phyloP scores from a whole-genome alignment of 2,888 invertebrate species.

The Lymantria dispar region DNA sequence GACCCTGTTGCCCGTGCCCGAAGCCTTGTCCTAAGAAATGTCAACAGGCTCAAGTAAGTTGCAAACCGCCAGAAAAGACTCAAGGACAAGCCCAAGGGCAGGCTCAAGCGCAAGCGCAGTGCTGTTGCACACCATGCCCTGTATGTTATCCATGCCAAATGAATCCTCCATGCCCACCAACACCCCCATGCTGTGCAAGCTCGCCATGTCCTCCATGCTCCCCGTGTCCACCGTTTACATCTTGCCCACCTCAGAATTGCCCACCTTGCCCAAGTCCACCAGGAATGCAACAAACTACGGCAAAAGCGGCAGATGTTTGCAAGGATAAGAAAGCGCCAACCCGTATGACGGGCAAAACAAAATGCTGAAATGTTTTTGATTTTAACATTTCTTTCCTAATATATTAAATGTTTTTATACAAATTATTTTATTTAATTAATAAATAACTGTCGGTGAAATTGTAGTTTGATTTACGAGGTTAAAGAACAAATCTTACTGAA shows the following conservation, averaged over 20 bases:
- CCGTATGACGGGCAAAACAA: conserved; percentile 1
- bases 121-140: not conserved
- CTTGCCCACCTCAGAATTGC: conserved; percentile 29
- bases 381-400: not conserved
- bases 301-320: not conserved
- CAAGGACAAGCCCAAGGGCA: not conserved
- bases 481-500: no score
- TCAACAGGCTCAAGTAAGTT: conserved; percentile 11
- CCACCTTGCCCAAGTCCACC: conserved; percentile 19
- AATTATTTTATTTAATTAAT: conserved; percentile 9
- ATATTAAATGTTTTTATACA: not conserved
- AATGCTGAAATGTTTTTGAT: not conserved
- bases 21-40: conserved; percentile 8
- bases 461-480: conserved; percentile 16
- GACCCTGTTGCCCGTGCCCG: conserved; percentile 13
- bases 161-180: not conserved
- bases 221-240: conserved; percentile 32
- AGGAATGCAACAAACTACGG: conserved; percentile 5
- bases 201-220: conserved; percentile 9
- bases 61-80: conserved; percentile 2
- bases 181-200: conserved; percentile 1
- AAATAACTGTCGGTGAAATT: conserved; percentile 10
- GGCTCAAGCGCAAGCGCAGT: not conserved
- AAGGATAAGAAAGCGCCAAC: conserved; percentile 1
- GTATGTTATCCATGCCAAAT: not conserved